Evolutionary conservation across 1,140 invertebrate species (phyloP), one percentile per base, ranked within the genome.

Genomic region (Mamestra configurata): DNA sequence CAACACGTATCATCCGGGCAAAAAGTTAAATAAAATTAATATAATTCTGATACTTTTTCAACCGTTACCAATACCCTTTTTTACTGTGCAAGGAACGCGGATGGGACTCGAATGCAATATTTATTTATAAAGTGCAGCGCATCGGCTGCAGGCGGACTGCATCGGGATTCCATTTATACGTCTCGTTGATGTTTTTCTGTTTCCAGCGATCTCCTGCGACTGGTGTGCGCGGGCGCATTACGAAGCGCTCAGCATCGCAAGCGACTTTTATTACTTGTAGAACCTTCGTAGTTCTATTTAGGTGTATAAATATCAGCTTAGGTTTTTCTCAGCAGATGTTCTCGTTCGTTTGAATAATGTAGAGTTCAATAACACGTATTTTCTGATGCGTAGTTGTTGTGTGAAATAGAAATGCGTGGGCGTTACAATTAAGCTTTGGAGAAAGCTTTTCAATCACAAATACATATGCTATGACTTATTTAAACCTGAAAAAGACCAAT

Each of bases 101-200:
- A 77, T 77, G 61, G 61, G 27, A 46, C 75, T 77, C 22, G 61
- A 51, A 37, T 68, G 59, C 61, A 40, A 77, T 77, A 55, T 77
- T 77, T 73, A 79, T 72, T 79, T 79, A 79, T 79, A 72, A 79
- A 55, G 37, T 46, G 35, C 11, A 31, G 49, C n/a, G 57, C 51
- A 79, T 77, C 61, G 55, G 77, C 24, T 59, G 64, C 77, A 73
- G 40, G 20, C 37, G 31, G 61, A 80, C 72, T 79, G 82, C 79
- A 86, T 86, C 84, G 82, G 86, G 86, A 91, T 91, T 89, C 88
- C 88, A 90, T 90, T 89, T 90, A 85, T 89, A 49, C 57, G 40
- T 76, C 86, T 87, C 85, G 86, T 79, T 82, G 82, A 77, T 82
- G 84, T 89, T 89, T 91, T 89, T 89, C 86, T 90, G 90, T 86